Base-by-base conservation (phyloP, 2,888 invertebrate species). In the Parnassius apollo region DNA sequence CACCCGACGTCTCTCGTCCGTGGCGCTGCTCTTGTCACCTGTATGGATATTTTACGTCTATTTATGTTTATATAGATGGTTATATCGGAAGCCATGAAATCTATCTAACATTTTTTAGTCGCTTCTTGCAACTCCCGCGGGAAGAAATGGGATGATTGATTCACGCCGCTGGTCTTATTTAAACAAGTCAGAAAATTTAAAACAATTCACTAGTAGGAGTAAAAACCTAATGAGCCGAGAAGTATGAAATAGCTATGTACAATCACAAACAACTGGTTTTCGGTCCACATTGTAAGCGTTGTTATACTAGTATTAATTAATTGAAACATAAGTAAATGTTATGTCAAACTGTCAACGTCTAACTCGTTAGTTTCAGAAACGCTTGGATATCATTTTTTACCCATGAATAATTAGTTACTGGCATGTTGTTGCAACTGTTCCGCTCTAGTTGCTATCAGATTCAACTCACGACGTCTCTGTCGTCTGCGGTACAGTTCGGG, bases 371-470 rank as follows among this genome's bases (percentile, higher is more conserved):
- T 59, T 52, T 45, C 9, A 52, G 22, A 57, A 60, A 58, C 12
- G 45, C 42, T 61, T 51, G 48, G 62, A 57, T 56, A 60, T 60
- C 48, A 42, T 48, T 57, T 62, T 51, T 59, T n/a, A 59, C 56
- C 57, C 63, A 64, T 65, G 62, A 53, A 69, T 72, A 67, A 73
- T 69, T 66, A 72, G 65, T 72, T 69, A 69, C 67, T 60, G 66
- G 58, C 57, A 35, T 65, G 61, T 64, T 68, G 64, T 64, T 63
- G 68, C 66, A 66, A 65, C 62, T 61, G 73, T 78, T 76, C 75
- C 77, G 81, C 77, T 81, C 78, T 73, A 78, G 60, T 80, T 82
- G 65, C 68, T 75, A 79, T 76, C 71, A 69, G 73, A 83, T 82
- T 80, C 80, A 77, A 69, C 72, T 71, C 80, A 77, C 82, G 77